A percentile compares a stretch with the other conserved stretches of the same genome.
These are phyloP conservation scores for Rousettus leschenaultii DNA, from an alignment of 2,113 vertebrate genomes.

Conservation along the genomic window DNA sequence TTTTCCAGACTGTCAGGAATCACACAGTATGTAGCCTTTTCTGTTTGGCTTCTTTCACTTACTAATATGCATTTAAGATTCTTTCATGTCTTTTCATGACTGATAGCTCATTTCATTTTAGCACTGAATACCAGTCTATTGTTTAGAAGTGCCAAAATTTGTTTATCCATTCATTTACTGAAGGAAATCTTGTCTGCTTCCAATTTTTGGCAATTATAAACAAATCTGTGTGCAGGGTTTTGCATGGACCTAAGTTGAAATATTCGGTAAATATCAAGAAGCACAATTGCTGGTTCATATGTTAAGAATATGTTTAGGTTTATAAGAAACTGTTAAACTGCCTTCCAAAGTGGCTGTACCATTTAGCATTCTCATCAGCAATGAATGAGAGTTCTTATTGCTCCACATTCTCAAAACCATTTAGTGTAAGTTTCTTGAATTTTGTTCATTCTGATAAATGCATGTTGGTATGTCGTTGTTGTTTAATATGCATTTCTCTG, in stretches of 20 bases:
- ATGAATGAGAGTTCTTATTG: not conserved
- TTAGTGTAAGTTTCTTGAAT: not conserved
- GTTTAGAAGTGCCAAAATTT: not conserved
- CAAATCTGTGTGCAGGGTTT: not conserved
- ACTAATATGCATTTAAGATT: not conserved
- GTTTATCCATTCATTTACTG: not conserved
- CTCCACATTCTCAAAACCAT: not conserved
- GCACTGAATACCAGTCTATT: not conserved
- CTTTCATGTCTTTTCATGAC: not conserved
- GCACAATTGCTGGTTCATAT: not conserved
- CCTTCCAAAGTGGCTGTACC: not conserved
- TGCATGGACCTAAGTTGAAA: not conserved
- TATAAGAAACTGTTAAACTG: not conserved
- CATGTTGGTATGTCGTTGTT: not conserved
- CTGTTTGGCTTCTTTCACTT: no score
- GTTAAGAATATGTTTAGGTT: not conserved
- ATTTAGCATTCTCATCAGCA: not conserved
- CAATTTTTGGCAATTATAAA: no score
- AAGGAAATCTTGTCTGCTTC: no score
- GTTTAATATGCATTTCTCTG: not conserved
- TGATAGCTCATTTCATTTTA: not conserved
- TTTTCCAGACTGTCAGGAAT: no score
- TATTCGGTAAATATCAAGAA: no score
- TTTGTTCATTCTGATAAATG: not conserved
- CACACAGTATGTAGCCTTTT: no score